These are phyloP conservation scores for Gadopsis marmoratus DNA, from an alignment of 2,797 vertebrate species.

Conservation along the genomic window DNA sequence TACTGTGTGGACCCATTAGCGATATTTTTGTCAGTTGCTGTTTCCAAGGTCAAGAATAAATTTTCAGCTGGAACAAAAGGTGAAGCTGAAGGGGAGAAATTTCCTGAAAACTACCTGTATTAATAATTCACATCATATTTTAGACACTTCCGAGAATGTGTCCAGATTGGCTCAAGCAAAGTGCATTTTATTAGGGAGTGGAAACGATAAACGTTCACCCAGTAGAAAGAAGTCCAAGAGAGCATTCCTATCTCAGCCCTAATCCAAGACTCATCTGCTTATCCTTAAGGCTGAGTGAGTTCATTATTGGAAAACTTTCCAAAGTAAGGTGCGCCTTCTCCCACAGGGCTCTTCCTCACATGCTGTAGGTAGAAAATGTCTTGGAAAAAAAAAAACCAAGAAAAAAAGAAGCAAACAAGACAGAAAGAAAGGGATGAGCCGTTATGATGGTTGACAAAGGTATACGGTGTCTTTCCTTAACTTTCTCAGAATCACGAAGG, in stretches of 20 bases:
- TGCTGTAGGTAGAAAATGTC: constrained; percentile 33
- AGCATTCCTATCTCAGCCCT: constrained; percentile 65
- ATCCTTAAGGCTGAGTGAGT: constrained; percentile 67
- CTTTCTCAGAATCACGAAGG: constrained; percentile 39
- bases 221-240: constrained; percentile 58
- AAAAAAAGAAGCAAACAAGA: background rate
- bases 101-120: constrained; percentile 11
- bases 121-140: constrained; percentile 17
- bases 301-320: constrained; percentile 55
- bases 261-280: constrained; percentile 68
- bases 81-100: background rate
- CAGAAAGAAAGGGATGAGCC: constrained; percentile 25
- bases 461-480: constrained; percentile 32
- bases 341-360: constrained; percentile 43
- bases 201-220: constrained; percentile 55
- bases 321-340: constrained; percentile 48
- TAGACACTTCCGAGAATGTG: background rate
- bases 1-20: background rate
- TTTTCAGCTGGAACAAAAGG: background rate
- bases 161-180: constrained; percentile 29
- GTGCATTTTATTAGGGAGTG: constrained; percentile 46
- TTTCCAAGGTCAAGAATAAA: constrained; percentile 17
- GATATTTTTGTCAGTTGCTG: background rate
- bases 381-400: background rate
- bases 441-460: constrained; percentile 44